Percentiles rank a stretch among this genome's conserved stretches.
These are phyloP conservation scores for Pyrochroa serraticornis DNA, from an alignment of 2,888 invertebrate genomes.

Conservation along the genomic window DNA sequence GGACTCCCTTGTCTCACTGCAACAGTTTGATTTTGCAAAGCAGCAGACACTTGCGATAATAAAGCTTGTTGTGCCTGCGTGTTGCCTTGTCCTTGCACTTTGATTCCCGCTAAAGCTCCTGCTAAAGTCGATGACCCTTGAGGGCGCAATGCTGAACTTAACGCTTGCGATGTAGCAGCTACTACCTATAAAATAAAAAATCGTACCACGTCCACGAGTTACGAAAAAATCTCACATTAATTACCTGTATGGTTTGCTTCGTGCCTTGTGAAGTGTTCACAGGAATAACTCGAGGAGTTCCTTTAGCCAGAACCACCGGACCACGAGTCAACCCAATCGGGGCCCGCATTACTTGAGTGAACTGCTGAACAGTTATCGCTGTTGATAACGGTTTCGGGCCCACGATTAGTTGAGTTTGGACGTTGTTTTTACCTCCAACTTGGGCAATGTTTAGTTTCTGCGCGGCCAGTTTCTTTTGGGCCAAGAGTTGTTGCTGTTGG, in stretches of 20 bases:
- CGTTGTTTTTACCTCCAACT: constrained; percentile 58
- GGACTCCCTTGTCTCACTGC: constrained; percentile 63
- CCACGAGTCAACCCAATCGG: constrained; percentile 63
- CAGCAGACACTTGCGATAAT: constrained; percentile 63
- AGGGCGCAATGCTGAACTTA: constrained; percentile 61
- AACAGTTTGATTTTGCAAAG: constrained; percentile 60
- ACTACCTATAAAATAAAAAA: constrained; percentile 59
- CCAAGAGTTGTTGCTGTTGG: constrained; percentile 63
- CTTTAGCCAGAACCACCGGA: constrained; percentile 67
- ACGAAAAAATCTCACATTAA: constrained; percentile 4
- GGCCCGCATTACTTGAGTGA: constrained; percentile 68
- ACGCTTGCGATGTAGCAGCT: constrained; percentile 62
- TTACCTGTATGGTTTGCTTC: constrained; percentile 68
- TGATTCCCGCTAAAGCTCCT: constrained; percentile 59
- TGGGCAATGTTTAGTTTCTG: constrained; percentile 69
- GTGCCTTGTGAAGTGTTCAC: constrained; percentile 63
- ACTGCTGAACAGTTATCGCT: constrained; percentile 74
- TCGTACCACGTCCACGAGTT: constrained; percentile 46
- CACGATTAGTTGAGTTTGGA: constrained; percentile 74
- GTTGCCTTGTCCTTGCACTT: constrained; percentile 55
- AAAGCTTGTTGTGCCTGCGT: constrained; percentile 61
- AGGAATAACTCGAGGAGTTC: constrained; percentile 70
- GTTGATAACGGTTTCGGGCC: constrained; percentile 67
- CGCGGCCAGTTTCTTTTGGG: constrained; percentile 61
- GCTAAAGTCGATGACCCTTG: constrained; percentile 59